Evolutionary conservation across 1,140 invertebrate species (phyloP), one percentile per base, ranked within the genome.

Genomic region (Cotesia vestalis): DNA sequence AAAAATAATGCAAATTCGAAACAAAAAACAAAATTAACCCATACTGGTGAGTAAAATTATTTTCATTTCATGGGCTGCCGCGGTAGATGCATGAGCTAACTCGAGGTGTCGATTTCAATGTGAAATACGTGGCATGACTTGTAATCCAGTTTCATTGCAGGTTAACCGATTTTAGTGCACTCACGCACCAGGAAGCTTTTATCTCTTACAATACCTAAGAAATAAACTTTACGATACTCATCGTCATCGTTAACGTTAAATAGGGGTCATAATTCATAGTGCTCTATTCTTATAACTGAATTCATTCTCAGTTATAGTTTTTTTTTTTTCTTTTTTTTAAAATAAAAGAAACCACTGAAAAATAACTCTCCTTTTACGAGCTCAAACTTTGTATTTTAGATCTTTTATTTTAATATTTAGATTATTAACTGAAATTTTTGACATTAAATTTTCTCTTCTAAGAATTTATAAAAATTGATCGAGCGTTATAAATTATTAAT

Each of bases 141-240:
- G 46, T 8, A 73, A 73, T 73, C 63, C 34, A 66, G 59, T 68
- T 68, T 73, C 71, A 67, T 51, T 73, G 66, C 59, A 51, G 34
- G 59, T 73, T 62, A 73, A 73, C 61, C 66, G 67, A 59, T 73
- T 73, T 73, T 68, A 69, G 27, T 72, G 66, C 55, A 52, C 38
- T n/a, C 20, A 66, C 46, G 46, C 64, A 52, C 27, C 40, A 34
- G 17, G 8, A 46, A 20, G 51, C 51, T 51, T 51, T 53, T 52
- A 66, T 53, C 14, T 27, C 35, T 38, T 38, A 40, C 20, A 11
- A 27, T 66, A 14, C 17, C 27, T 27, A 66, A 38, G 36, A 5
- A 64, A 64, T 40, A 69, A 34, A 38, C 38, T 61, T 40, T 27
- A 27, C 12, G 27, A 17, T 59, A 4, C 14, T 59, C 55, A 59